phyloP scores from a whole-genome alignment of 2,888 invertebrate genomes.

The Archaeoteleia sp. region DNA sequence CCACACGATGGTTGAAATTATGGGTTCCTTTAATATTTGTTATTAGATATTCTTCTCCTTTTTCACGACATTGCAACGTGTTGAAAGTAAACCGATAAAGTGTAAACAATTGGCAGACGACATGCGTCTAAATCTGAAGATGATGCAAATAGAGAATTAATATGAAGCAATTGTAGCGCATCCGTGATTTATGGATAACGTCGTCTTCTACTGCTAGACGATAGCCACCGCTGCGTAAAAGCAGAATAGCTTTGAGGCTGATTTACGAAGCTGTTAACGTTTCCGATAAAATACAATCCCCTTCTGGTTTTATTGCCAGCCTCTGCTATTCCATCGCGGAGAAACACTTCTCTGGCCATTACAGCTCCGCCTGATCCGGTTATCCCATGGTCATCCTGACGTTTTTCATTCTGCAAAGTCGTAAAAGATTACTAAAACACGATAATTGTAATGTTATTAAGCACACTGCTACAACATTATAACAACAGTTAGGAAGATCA shows the following conservation, averaged over 20 bases:
- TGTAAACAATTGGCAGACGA: too few species aligned
- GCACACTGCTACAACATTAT: slow-evolving; percentile 29
- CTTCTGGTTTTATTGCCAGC: slow-evolving; percentile 64
- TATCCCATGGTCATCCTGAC: slow-evolving; percentile 37
- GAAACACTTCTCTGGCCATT: slow-evolving; percentile 50
- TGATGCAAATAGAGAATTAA: slow-evolving; percentile 18
- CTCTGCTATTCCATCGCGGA: slow-evolving; percentile 46
- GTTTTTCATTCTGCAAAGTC: slow-evolving; percentile 38
- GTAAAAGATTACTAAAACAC: slow-evolving; percentile 43
- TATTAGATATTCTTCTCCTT: too few species aligned
- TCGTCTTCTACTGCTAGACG: slow-evolving; percentile 63
- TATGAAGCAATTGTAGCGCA: slow-evolving; percentile 28
- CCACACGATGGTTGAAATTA: too few species aligned
- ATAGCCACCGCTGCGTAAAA: slow-evolving; percentile 53
- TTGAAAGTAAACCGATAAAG: too few species aligned
- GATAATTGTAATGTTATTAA: slow-evolving; percentile 44
- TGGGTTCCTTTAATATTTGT: too few species aligned
- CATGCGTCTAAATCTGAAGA: background rate
- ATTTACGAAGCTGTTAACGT: slow-evolving; percentile 60
- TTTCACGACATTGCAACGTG: too few species aligned
- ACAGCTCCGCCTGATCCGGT: slow-evolving; percentile 42
- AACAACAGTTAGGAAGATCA: slow-evolving; percentile 29
- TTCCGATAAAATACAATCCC: slow-evolving; percentile 70
- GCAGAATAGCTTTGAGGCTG: slow-evolving; percentile 63
- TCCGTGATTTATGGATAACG: slow-evolving; percentile 43